Evolutionary conservation across 2,113 vertebrate species (phyloP).

Genomic region (Hucho hucho): DNA sequence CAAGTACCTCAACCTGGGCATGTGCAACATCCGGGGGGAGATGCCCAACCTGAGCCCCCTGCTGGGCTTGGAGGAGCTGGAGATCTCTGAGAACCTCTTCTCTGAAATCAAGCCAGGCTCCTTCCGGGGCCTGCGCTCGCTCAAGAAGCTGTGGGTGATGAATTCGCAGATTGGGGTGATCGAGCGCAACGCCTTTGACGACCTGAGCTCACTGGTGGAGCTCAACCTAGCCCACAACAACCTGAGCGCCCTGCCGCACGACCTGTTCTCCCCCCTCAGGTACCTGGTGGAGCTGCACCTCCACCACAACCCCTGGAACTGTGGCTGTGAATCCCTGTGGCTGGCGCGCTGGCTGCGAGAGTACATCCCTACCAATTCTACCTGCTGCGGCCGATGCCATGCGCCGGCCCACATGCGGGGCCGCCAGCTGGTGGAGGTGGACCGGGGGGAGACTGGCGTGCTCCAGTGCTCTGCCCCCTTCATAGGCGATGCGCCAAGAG

Average conservation of each 20-base stretch:
- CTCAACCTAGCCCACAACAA: constrained; percentile 98
- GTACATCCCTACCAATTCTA: constrained; percentile 94
- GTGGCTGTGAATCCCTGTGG: constrained; percentile 95
- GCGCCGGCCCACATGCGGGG: constrained; percentile 89
- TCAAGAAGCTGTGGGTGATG: constrained; percentile 98
- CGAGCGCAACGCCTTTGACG: constrained; percentile 95
- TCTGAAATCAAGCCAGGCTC: constrained; percentile 88
- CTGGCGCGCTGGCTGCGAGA: constrained; percentile 93
- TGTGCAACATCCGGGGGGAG: constrained; percentile 94
- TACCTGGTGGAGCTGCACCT: constrained; percentile 95
- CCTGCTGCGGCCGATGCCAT: constrained; percentile 97
- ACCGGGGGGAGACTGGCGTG: constrained; percentile 84
- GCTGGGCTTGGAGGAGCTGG: constrained; percentile 92
- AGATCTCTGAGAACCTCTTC: constrained; percentile 96
- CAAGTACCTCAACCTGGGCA: constrained; percentile 97
- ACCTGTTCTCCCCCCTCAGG: constrained; percentile 89
- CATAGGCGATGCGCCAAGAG: constrained; percentile 89
- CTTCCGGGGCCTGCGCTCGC: constrained; percentile 87
- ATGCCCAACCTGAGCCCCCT: constrained; percentile 93
- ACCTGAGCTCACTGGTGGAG: constrained; percentile 88
- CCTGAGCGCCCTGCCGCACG: constrained; percentile 92
- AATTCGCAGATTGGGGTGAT: constrained; percentile 92
- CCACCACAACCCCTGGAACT: constrained; percentile 98
- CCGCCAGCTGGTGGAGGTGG: constrained; percentile 91
- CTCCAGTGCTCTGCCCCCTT: constrained; percentile 94